Evolutionary conservation across 2,888 invertebrate genomes (phyloP), one percentile per base, ranked within the genome.

Genomic region (Apoda limacodes): DNA sequence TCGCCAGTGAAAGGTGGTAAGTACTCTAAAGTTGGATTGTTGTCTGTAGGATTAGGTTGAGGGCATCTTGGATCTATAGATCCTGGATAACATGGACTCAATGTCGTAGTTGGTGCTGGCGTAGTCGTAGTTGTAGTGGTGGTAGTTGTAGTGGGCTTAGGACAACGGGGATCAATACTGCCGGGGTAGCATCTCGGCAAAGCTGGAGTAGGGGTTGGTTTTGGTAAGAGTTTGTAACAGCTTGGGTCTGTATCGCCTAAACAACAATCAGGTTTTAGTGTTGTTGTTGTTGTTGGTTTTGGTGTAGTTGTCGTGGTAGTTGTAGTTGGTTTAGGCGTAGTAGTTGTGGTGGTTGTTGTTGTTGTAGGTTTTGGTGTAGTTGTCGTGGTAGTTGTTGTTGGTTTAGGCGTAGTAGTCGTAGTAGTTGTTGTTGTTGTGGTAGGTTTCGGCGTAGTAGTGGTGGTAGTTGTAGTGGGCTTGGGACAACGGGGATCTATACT

Each of bases 1-100:
- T 66, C 71, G 30, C 54, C 53, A 1, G 74, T 69, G 45, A 74
- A 70, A 7, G 82, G 82, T 4, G 82, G 80, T 17, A 82, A 55
- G 40, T 82, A 82, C 6, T 76, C 75, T 2, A 72, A 61, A 35
- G 80, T 68, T 39, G 82, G 65, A 40, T 70, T 67, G 14, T 71
- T 63, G 45, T 75, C 66, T 37, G 66, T 66, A 13, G 71, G 63
- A 36, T 74, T 62, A 53, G 72, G 70, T 43, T 78, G 65, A 22
- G 65, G 75, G 46, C 68, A 75, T 50, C 58, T 74, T 5, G 75
- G 69, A 41, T 76, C 63, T 42, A 42, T 65, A 22, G 61, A 71
- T 28, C 82, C 58, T 22, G 71, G 58, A 50, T 75, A 66, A 60
- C 83, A 60, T 48, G 82, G 64, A 42, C 70, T 63, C 20, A 72